Evolutionary conservation across 2,797 vertebrate species (phyloP).

Genomic region (Vireo griseus): DNA sequence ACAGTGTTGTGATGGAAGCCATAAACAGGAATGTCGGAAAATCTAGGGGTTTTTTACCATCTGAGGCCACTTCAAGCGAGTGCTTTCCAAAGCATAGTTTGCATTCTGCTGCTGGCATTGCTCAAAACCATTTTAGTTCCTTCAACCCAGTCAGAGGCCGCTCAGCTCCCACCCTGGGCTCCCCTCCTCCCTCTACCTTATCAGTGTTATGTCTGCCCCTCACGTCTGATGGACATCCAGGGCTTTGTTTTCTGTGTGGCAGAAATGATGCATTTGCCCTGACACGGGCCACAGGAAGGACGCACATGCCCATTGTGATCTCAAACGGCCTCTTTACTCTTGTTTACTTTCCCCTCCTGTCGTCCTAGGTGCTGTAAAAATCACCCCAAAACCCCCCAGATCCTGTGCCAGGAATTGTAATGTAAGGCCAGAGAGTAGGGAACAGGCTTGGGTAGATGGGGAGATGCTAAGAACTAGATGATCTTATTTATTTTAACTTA

Average conservation of each 20-base stretch:
- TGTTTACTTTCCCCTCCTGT: not conserved
- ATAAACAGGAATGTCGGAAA: not conserved
- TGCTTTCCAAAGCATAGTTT: not conserved
- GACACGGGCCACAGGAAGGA: accelerated
- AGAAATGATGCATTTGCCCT: not conserved
- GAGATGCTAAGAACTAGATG: not conserved
- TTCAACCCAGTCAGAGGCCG: not conserved
- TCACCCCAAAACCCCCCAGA: accelerated
- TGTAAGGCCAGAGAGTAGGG: not conserved
- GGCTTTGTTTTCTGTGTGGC: not conserved
- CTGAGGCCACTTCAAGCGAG: not conserved
- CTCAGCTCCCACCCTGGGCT: not conserved
- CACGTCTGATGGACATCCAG: not conserved
- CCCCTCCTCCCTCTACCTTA: not conserved
- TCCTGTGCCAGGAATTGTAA: not conserved
- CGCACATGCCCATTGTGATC: accelerated
- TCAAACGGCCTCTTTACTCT: not conserved
- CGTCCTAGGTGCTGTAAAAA: not conserved
- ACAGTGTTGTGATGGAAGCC: not conserved
- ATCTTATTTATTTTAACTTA: not conserved
- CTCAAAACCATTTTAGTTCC: not conserved
- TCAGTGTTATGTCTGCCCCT: accelerated
- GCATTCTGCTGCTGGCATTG: not conserved
- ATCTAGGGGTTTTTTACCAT: not conserved
- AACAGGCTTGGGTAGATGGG: not conserved